Base-by-base conservation (phyloP, 1,140 invertebrate genomes). In the Frieseomelitta varia region DNA sequence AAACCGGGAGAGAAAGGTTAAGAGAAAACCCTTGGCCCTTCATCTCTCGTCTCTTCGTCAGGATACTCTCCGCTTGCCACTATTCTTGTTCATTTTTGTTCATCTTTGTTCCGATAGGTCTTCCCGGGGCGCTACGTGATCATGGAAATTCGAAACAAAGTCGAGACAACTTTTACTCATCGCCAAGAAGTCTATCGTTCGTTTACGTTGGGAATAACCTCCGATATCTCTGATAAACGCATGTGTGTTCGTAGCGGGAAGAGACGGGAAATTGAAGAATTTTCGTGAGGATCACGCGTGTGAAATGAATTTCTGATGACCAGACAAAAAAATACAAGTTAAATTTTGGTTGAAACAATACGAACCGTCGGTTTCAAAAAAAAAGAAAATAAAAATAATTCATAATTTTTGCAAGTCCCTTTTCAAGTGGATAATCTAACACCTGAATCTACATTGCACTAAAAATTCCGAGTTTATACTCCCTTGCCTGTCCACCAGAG, bases 11-110 rank as follows among this genome's bases (percentile, higher is more conserved):
- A 58, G 24, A 63, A 55, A 71, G 67, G 65, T 61, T 51, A 69
- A 55, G 34, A 67, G 69, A 53, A 84, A 84, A 80, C 82, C 82
- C 77, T 80, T 80, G 69, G 77, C 34, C 82, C 68, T 58, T 47
- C 39, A 47, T 72, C 76, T 79, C 65, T 84, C 82, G 53, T 84
- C 74, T 61, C 63, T 27, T 0, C 24, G 56, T 19, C 69, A n/a
- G n/a, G 55, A 17, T 19, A 19, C 27, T 30, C n/a, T 19, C 39
- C 53, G 11, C n/a, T 73, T 12, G 73, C 27, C 39, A 6, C 39
- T 14, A 17, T 73, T 19, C n/a, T 53, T 14, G 73, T 21, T n/a
- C n/a, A n/a, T n/a, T n/a, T n/a, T n/a, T 68, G 19, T 30, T 79
- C 75, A 24, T 71, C 67, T 71, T 69, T 75, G 67, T 71, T 34